Evolutionary conservation across 2,113 vertebrate genomes (phyloP), one percentile per base, ranked within the genome.

Genomic region (Fulica atra): DNA sequence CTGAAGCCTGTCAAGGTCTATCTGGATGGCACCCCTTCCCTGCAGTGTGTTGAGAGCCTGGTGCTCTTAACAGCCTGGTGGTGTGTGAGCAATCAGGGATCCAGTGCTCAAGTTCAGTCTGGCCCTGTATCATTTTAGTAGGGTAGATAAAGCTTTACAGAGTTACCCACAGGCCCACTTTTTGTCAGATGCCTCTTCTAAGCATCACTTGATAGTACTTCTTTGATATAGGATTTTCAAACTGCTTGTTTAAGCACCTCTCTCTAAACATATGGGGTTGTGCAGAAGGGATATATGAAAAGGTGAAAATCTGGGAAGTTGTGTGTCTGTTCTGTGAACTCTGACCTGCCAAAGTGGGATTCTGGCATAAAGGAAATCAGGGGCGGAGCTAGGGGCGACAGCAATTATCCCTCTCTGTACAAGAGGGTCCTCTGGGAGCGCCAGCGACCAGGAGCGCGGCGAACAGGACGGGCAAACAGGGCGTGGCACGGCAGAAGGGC

Each of bases 121-220:
- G 50, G 26, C 17, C 15, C 33, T 36, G 4, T 53, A 25, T 36
- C 15, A 4, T 71, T 81, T 77, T 56, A 66, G 13, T 5, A 42
- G 11, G 13, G 16, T 60, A 50, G n/a, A 25, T 29, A 11, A 16
- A 77, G 15, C 46, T 33, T 68, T 65, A n/a, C 6, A 11, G 15
- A 0, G 0, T 48, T 33, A 54, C 7, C 38, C 18, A 8, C 11
- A 53, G 36, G 9, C 23, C 6, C 8, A 1, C 16, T 48, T 70
- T 71, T 33, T 60, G 28, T 33, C 64, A 65, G 3, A 63, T 16
- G 23, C 16, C 11, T 42, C 29, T 60, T 66, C 17, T 0, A 0
- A 63, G 23, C 35, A 51, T 26, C 50, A 81, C 33, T n/a, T 15
- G 28, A 40, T 31, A 33, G 12, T 1, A 13, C 15, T 56, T 68